Conservation (phyloP, 2,797 vertebrate species). For the Adrianichthys oophorus region DNA sequence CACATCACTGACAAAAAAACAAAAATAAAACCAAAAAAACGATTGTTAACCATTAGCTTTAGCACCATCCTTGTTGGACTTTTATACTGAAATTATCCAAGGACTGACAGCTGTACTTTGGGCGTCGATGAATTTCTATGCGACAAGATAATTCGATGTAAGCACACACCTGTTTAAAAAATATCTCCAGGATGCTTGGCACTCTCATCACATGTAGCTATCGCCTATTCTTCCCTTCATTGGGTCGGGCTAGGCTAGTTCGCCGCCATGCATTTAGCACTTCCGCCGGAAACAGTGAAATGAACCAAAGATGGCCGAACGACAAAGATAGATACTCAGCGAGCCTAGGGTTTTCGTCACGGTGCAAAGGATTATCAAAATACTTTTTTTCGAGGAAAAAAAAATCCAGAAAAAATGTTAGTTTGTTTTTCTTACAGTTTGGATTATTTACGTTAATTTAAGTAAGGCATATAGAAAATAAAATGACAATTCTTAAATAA, state of each 20-base stretch:
- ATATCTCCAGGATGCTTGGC: slow-evolving; percentile 3
- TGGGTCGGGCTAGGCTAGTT: slow-evolving; percentile 3
- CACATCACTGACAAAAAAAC: neutral
- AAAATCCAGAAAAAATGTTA: too few relatives aligned
- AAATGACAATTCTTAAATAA: too few relatives aligned
- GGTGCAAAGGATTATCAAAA: too few relatives aligned
- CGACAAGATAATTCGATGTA: neutral
- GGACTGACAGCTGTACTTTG: slow-evolving; percentile 8
- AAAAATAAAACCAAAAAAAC: neutral
- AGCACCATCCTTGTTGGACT: slow-evolving; percentile 6
- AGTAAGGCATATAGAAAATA: too few relatives aligned
- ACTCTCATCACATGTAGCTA: slow-evolving; percentile 1
- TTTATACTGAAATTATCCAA: neutral
- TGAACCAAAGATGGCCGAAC: slow-evolving; percentile 1
- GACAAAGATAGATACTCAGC: neutral
- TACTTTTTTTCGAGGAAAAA: too few relatives aligned
- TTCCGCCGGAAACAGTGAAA: neutral
- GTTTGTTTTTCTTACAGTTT: too few relatives aligned
- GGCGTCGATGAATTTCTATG: neutral
- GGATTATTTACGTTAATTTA: too few relatives aligned
- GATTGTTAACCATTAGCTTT: slow-evolving; percentile 34
- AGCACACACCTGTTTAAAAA: slow-evolving; percentile 14
- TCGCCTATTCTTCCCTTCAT: neutral
- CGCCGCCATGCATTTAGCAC: slow-evolving; percentile 1
- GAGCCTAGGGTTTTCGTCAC: neutral